Evolutionary conservation across 2,797 vertebrate species (phyloP).

Genomic region (Anolis apletophallus): DNA sequence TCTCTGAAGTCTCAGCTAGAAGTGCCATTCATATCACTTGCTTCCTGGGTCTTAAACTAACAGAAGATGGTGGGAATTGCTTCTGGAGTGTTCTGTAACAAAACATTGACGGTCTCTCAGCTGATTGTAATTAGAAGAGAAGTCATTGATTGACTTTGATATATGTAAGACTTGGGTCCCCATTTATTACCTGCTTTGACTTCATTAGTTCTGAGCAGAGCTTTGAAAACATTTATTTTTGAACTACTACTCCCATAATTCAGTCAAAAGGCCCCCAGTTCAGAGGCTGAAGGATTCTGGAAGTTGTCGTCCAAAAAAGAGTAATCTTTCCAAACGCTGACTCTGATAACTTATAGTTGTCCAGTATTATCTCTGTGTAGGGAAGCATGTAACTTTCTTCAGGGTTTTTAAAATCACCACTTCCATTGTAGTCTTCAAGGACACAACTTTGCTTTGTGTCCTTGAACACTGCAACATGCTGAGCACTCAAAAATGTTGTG

Average conservation of each 20-base stretch:
- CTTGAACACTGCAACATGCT: not conserved
- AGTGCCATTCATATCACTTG: not conserved
- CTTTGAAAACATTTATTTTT: no score
- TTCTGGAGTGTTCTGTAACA: not conserved
- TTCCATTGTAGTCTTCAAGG: not conserved
- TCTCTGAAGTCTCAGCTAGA: not conserved
- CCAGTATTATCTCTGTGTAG: not conserved
- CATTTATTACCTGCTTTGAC: not conserved
- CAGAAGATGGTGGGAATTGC: no score
- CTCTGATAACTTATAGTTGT: not conserved
- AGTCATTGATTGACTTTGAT: not conserved
- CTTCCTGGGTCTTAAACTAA: not conserved
- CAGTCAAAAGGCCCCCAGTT: no score
- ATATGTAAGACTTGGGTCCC: not conserved
- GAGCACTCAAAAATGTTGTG: conserved; percentile 11
- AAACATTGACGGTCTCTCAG: not conserved
- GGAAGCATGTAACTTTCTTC: not conserved
- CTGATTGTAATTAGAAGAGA: not conserved
- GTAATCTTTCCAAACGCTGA: no score
- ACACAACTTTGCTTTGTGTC: not conserved
- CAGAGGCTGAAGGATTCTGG: no score
- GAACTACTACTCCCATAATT: no score
- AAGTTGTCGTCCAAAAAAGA: no score
- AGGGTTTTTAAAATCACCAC: not conserved
- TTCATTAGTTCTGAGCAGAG: no score